These are phyloP conservation scores for Labrus mixtus DNA, from an alignment of 2,113 vertebrate species.

Conservation along the genomic window DNA sequence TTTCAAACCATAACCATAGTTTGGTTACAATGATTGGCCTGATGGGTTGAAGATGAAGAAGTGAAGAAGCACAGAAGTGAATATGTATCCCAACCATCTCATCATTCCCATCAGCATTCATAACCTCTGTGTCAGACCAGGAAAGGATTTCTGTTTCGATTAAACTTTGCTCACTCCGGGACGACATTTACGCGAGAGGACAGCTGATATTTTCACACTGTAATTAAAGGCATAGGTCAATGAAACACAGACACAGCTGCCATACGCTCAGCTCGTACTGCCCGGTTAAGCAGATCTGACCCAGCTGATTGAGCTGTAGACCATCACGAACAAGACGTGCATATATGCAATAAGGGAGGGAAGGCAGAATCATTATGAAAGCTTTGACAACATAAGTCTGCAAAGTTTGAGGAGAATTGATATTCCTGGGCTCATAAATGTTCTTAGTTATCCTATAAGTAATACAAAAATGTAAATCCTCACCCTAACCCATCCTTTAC, in stretches of 20 bases:
- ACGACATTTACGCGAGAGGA: constrained; percentile 75
- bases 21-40: background rate
- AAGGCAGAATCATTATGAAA: background rate
- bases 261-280: constrained; percentile 14
- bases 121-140: constrained; percentile 61
- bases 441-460: too few species aligned
- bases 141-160: constrained; percentile 66
- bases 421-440: too few species aligned
- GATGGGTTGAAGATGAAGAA: background rate
- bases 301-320: background rate
- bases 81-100: background rate
- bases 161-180: constrained; percentile 68
- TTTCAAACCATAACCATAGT: too few species aligned
- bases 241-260: constrained; percentile 60
- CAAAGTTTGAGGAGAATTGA: too few species aligned
- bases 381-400: too few species aligned
- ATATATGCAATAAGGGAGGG: background rate
- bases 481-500: too few species aligned
- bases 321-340: background rate
- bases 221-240: constrained; percentile 78
- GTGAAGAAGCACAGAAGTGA: constrained; percentile 7
- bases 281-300: constrained; percentile 29
- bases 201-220: constrained; percentile 75
- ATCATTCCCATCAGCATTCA: constrained; percentile 57
- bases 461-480: too few species aligned